A percentile compares a stretch with the other conserved stretches of the same genome.
These are phyloP conservation scores for Archocentrus centrarchus DNA, from an alignment of 2,113 vertebrate genomes.

Conservation along the genomic window DNA sequence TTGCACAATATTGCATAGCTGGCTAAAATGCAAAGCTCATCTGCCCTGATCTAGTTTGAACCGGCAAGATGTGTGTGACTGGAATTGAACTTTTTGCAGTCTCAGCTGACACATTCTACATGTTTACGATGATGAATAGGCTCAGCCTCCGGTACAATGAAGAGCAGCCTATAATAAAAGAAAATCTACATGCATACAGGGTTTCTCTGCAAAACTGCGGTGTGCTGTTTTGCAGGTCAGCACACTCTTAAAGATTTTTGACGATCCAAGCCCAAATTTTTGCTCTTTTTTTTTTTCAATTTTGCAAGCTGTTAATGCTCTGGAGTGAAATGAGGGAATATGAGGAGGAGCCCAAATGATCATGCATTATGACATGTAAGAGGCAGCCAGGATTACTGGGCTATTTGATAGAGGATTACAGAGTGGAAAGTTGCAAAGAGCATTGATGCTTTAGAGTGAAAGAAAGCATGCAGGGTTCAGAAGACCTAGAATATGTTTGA, in stretches of 20 bases:
- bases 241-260: background rate
- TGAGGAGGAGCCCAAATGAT: slow-evolving; percentile 72
- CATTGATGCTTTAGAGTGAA: slow-evolving; percentile 72
- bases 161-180: background rate
- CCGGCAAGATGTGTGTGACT: slow-evolving; percentile 45
- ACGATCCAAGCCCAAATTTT: slow-evolving; percentile 22
- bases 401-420: slow-evolving; percentile 80
- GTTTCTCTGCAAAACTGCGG: background rate
- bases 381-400: slow-evolving; percentile 75
- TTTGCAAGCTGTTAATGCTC: slow-evolving; percentile 51
- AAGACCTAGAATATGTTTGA: slow-evolving; percentile 25
- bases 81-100: slow-evolving; percentile 28
- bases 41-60: slow-evolving; percentile 49
- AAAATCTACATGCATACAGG: background rate
- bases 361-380: slow-evolving; percentile 75
- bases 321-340: slow-evolving; percentile 60
- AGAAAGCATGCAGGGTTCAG: slow-evolving; percentile 49
- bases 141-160: background rate
- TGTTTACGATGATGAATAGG: slow-evolving; percentile 29
- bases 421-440: slow-evolving; percentile 78
- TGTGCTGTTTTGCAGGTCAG: background rate
- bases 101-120: slow-evolving; percentile 21
- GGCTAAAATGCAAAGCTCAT: slow-evolving; percentile 60
- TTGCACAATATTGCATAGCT: slow-evolving; percentile 67
- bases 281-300: background rate